Evolutionary conservation across 2,113 vertebrate genomes (phyloP).

Genomic region (Chauna torquata): DNA sequence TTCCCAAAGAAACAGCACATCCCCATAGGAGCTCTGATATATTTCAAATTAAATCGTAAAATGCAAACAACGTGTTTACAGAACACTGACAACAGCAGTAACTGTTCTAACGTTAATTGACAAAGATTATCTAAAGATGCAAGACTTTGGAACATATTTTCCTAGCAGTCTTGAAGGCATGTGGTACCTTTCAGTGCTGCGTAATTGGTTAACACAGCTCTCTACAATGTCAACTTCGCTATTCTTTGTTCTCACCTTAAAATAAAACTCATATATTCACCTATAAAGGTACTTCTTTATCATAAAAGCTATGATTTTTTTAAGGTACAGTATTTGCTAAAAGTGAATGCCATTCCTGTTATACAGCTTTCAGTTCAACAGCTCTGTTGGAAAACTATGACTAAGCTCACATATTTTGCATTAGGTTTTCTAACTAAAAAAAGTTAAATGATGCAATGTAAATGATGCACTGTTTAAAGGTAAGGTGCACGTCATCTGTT

Average conservation of each 20-base stretch:
- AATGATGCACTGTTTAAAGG: neutral
- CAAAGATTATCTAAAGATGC: neutral
- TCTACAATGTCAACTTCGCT: rapidly evolving
- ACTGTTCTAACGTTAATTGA: neutral
- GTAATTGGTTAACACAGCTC: neutral
- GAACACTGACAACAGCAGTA: neutral
- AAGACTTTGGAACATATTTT: neutral
- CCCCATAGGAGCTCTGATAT: neutral
- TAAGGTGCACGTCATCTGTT: neutral
- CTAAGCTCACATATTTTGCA: neutral
- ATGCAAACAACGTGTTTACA: neutral
- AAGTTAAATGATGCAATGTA: neutral
- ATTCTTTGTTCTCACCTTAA: neutral
- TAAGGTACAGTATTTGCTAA: neutral
- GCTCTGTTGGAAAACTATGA: neutral
- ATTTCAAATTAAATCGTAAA: neutral
- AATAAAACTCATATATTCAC: neutral
- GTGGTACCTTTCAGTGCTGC: neutral
- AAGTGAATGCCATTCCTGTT: neutral
- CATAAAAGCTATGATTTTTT: neutral
- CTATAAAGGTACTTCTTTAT: neutral
- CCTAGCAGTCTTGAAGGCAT: neutral
- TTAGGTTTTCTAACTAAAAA: neutral
- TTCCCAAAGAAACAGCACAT: neutral
- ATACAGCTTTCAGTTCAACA: neutral